These are phyloP conservation scores for Zaprionus inermis DNA, from an alignment of 1,140 invertebrate genomes.

Conservation along the genomic window DNA sequence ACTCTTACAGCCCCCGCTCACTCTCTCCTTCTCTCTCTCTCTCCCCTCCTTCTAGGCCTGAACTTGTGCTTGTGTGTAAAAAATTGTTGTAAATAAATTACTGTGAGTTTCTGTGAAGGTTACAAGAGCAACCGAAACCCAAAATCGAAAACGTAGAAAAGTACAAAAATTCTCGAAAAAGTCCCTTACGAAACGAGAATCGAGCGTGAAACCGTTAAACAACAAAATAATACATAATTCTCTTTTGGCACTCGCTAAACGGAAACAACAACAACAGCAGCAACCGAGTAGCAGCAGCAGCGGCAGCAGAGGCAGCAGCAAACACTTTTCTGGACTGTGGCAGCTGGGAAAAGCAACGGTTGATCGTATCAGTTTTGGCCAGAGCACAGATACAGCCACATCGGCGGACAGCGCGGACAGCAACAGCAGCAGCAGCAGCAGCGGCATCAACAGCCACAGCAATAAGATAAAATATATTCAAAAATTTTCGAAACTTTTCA, in stretches of 20 bases:
- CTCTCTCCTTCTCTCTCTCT: conserved; percentile 16
- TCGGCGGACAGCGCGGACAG: conserved; percentile 27
- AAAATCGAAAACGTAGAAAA: conserved; percentile 12
- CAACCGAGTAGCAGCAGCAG: conserved; percentile 3
- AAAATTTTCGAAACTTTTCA: conserved; percentile 83
- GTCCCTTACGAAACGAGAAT: conserved; percentile 62
- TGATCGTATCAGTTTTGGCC: conserved; percentile 52
- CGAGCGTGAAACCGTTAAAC: conserved; percentile 34
- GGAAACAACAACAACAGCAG: conserved; percentile 29
- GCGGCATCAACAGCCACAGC: neutral
- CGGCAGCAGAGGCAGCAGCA: conserved; percentile 26
- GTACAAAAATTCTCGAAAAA: conserved; percentile 20
- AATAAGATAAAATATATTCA: conserved; percentile 66
- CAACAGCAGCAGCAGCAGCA: conserved; percentile 7
- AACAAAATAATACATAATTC: conserved; percentile 19
- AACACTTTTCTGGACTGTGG: conserved; percentile 60
- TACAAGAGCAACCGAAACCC: conserved; percentile 29
- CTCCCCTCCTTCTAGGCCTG: conserved; percentile 18
- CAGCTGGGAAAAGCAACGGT: conserved; percentile 41
- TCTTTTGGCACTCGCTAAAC: conserved; percentile 38
- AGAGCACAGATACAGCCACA: conserved; percentile 56
- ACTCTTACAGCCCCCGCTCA: neutral
- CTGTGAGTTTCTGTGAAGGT: conserved; percentile 57
- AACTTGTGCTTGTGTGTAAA: conserved; percentile 42
- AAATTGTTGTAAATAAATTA: conserved; percentile 39